Conservation (phyloP, 1,140 invertebrate genomes). For the Aphaenogaster rudis region DNA sequence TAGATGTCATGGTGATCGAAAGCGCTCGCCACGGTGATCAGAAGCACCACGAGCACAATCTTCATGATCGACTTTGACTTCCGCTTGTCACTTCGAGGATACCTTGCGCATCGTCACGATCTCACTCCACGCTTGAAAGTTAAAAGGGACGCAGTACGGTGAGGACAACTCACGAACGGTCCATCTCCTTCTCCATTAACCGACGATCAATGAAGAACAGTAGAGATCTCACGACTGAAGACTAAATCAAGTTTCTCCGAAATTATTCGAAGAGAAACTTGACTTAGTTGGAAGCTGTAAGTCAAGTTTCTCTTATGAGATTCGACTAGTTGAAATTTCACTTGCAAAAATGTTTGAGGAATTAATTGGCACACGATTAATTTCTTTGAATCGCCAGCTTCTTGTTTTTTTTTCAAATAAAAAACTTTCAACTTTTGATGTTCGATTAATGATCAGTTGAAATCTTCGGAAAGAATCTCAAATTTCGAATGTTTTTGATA, state of each 20-base stretch:
- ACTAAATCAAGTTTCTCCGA: constrained; percentile 17
- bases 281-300: constrained; percentile 13
- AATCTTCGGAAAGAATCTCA: neutral
- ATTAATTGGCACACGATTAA: neutral
- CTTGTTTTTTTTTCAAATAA: neutral
- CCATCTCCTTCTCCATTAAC: neutral
- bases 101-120: neutral
- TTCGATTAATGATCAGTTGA: neutral
- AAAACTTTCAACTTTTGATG: neutral
- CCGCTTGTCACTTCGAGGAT: constrained; percentile 42
- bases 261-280: constrained; percentile 42
- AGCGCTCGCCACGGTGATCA: constrained; percentile 50
- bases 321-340: constrained; percentile 47
- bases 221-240: neutral
- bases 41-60: constrained; percentile 45
- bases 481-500: neutral
- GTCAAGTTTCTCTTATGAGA: constrained; percentile 2
- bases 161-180: neutral
- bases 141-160: neutral
- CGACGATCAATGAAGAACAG: neutral
- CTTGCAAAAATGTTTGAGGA: constrained; percentile 27
- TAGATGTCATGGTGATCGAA: constrained; percentile 42
- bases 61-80: constrained; percentile 66
- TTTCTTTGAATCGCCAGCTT: neutral
- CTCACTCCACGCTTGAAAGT: constrained; percentile 26